phyloP scores from a whole-genome alignment of 2,888 invertebrate species.

The Thumatha senex region DNA sequence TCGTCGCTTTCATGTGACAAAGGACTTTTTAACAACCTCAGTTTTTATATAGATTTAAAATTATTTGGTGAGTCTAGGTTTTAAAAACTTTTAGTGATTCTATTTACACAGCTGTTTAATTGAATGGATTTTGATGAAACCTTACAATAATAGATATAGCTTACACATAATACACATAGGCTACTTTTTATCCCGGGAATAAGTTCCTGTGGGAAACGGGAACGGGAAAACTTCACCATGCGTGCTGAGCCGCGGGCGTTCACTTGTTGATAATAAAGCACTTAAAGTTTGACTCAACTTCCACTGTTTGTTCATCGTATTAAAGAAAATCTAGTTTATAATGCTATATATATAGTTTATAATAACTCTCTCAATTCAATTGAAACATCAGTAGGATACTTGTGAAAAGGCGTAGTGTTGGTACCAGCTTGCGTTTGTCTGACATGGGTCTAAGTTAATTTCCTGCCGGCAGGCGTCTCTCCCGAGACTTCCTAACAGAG shows the following conservation, averaged over 20 bases:
- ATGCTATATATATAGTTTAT: too few relatives aligned
- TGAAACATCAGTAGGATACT: constrained; percentile 30
- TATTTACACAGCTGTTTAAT: neutral
- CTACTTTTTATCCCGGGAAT: too few relatives aligned
- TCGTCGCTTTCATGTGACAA: constrained; percentile 25
- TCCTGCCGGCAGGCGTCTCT: constrained; percentile 48
- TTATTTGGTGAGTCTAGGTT: too few relatives aligned
- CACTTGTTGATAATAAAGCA: too few relatives aligned
- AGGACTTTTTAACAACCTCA: constrained; percentile 25
- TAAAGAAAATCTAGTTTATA: constrained; percentile 28
- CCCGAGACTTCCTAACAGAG: constrained; percentile 52
- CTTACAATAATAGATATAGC: too few relatives aligned
- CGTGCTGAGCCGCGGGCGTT: too few relatives aligned
- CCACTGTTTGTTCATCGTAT: neutral
- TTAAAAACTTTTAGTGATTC: too few relatives aligned
- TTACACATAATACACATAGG: too few relatives aligned
- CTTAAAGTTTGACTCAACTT: neutral
- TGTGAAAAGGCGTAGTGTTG: constrained; percentile 29
- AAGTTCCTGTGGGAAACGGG: too few relatives aligned
- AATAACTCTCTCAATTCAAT: constrained; percentile 24
- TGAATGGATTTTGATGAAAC: too few relatives aligned
- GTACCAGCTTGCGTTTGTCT: constrained; percentile 48
- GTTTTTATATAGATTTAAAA: constrained; percentile 11
- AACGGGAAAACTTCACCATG: too few relatives aligned
- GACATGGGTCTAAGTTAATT: constrained; percentile 68